Base-by-base conservation (phyloP, 2,888 invertebrate genomes). In the Dicycla oo region DNA sequence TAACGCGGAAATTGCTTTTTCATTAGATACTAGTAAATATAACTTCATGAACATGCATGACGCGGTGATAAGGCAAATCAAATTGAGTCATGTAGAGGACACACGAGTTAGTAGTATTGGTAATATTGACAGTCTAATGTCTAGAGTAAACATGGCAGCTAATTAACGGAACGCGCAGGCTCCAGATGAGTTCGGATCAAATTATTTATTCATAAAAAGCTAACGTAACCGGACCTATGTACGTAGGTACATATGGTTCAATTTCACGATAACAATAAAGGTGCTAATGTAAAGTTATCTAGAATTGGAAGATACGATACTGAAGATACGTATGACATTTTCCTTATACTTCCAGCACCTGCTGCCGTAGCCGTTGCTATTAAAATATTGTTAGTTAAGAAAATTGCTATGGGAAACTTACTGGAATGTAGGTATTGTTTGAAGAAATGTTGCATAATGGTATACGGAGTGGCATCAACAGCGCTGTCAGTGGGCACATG, bases 391-490 rank as follows among this genome's bases (percentile, higher is more conserved):
- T 70, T 60, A 81, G 67, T 69, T 68, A 62, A 79, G 34, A 74
- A 69, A 74, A 80, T 70, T 82, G 60, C 67, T 84, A 79, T 86
- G 63, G 57, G 67, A 74, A 88, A 93, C 94, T 94, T 91, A 95
- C 95, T 88, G 89, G 85, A 82, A 78, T 72, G 82, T 85, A 84
- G 88, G 87, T 87, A 88, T 85, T 84, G 84, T 70, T 66, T 51
- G 75, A 84, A 87, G 86, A 85, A 87, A 87, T 89, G 91, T 94
- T 94, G 93, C 93, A 93, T 94, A 94, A 94, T 92, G 88, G 87
- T 84, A 88, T 81, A 87, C 85, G 86, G 85, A 88, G 87, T 85
- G 88, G 87, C 87, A 83, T 85, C 88, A 87, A 80, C 85, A 82
- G 87, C 88, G 87, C 80, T 86, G 83, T 63, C 65, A 45, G 63